Evolutionary conservation across 2,113 vertebrate species (phyloP).

Genomic region (Cichladusa arquata): DNA sequence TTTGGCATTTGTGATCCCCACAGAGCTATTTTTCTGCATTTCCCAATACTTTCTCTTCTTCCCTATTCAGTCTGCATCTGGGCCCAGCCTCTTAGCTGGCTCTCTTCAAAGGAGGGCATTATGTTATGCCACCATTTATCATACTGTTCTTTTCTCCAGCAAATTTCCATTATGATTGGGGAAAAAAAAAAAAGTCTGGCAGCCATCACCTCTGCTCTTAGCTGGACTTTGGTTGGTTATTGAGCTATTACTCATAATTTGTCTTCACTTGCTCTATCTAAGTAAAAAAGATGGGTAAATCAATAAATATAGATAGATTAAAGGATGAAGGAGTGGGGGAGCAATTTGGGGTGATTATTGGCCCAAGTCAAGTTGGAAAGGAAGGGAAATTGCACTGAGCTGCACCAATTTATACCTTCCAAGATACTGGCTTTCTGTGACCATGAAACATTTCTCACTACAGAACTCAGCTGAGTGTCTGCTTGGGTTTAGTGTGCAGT

Average conservation of each 20-base stretch:
- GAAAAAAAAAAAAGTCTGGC: not conserved
- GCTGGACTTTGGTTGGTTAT: constrained; percentile 14
- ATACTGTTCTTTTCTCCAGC: not conserved
- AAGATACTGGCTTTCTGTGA: not conserved
- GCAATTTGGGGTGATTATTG: not conserved
- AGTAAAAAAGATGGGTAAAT: not conserved
- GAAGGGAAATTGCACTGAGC: not conserved
- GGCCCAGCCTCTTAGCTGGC: not conserved
- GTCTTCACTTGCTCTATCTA: not conserved
- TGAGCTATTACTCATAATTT: not conserved
- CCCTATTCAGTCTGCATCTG: not conserved
- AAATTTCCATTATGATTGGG: not conserved
- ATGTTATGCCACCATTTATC: not conserved
- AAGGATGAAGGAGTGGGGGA: not conserved
- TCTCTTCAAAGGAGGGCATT: constrained; percentile 16
- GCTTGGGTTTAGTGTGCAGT: not conserved
- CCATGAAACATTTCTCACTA: not conserved
- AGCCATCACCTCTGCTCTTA: constrained; percentile 9
- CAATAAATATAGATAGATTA: not conserved
- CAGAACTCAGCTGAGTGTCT: not conserved
- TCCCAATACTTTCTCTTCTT: constrained; percentile 45
- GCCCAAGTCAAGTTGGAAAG: not conserved
- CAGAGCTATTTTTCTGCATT: constrained; percentile 41
- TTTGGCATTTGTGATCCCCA: not conserved
- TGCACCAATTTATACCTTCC: not conserved